Base-by-base conservation (phyloP, 2,797 vertebrate genomes). In the Eutrigla gurnardus region DNA sequence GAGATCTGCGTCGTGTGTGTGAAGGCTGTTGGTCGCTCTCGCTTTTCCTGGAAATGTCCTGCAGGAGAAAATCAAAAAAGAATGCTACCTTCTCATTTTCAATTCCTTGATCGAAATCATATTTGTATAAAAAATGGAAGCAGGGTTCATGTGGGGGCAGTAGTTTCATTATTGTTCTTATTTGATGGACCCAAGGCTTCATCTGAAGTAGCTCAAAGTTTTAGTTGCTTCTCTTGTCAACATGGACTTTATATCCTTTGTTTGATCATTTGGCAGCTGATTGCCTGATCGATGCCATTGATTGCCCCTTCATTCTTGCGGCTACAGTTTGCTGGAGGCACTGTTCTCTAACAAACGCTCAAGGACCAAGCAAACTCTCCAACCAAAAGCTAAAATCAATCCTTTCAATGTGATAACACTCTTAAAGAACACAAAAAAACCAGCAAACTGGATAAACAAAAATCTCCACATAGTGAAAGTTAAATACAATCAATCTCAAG, bases 331-430 rank as follows among this genome's bases (percentile, higher is more conserved):
- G 58, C 45, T 71, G 33, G 58, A 69, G 69, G 55, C 54, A 33
- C 43, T 66, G n/a, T 42, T 77, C 61, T 65, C 54, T 25, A 69
- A 55, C 69, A 57, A 52, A 55, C 55, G 40, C 52, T 63, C 50
- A 68, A 37, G 50, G 50, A 60, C 59, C 33, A 42, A 54, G 15
- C 40, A 18, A 68, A 33, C 37, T 68, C n/a, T 53, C 5, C 75
- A 58, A 57, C 33, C 45, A 42, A 67, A 81, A 79, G 47, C 72
- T 49, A 33, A 53, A 73, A 72, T 75, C 64, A 73, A 70, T 79
- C 17, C 4, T 61, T 73, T 70, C n/a, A 70, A 42, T 63, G 65
- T 70, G 54, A 36, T 60, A 70, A 43, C 47, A 47, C 53, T 59
- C 46, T 85, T 55, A 52, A 46, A 68, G 57, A 63, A 55, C 40